A percentile compares a stretch with the other conserved stretches of the same genome.
Evolutionary conservation across 2,888 invertebrate species (phyloP).

Genomic region (Lepetodrilus schrolli): DNA sequence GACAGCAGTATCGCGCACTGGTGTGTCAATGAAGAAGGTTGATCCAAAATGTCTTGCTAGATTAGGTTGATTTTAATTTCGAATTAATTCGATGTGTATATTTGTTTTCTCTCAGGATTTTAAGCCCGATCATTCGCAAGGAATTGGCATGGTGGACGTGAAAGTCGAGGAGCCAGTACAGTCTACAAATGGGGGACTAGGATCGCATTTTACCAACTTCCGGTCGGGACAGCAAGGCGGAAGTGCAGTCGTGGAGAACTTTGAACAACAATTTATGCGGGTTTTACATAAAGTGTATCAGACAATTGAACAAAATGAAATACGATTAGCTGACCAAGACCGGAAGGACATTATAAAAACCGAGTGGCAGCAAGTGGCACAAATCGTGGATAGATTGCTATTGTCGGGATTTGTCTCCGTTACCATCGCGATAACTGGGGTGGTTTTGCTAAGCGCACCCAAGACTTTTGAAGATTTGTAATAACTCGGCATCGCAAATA

Average conservation of each 20-base stretch:
- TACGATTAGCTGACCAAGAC: constrained; percentile 86
- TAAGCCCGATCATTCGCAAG: constrained; percentile 44
- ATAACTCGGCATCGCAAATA: too few relatives aligned
- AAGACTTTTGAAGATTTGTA: too few relatives aligned
- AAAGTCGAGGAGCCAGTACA: constrained; percentile 37
- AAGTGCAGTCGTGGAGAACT: constrained; percentile 68
- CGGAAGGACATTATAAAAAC: constrained; percentile 85
- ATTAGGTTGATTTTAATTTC: too few relatives aligned
- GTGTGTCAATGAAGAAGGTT: too few relatives aligned
- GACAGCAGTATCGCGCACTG: too few relatives aligned
- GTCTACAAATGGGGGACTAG: constrained; percentile 49
- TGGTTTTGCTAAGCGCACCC: constrained; percentile 76
- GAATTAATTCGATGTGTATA: too few relatives aligned
- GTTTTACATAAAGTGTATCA: constrained; percentile 83
- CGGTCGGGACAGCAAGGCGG: constrained; percentile 33
- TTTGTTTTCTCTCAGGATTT: constrained; percentile 48
- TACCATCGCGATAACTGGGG: constrained; percentile 76
- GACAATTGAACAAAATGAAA: constrained; percentile 86
- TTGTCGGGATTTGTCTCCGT: constrained; percentile 77
- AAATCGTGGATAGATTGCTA: constrained; percentile 83
- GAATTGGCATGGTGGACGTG: neutral
- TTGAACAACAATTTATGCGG: constrained; percentile 81
- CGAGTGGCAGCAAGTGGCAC: constrained; percentile 84
- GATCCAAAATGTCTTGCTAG: too few relatives aligned
- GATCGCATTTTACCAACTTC: constrained; percentile 39